Evolutionary conservation across 2,888 invertebrate genomes (phyloP), one percentile per base, ranked within the genome.

Genomic region (Zaprionus bogoriensis): DNA sequence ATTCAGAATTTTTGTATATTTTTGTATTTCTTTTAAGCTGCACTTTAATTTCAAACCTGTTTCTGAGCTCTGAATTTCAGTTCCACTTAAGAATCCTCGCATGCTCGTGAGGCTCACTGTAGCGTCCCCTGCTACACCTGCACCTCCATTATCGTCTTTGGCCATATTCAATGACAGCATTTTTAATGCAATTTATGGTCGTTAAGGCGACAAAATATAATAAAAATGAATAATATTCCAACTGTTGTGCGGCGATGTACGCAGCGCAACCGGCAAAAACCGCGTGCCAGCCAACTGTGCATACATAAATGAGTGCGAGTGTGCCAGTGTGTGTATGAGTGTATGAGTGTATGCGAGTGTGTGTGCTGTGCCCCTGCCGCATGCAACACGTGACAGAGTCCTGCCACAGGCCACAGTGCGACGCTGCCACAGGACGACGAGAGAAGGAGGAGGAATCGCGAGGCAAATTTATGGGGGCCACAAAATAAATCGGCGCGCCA

Each of bases 161-260:
- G 66, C 51, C 60, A 64, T 75, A 67, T 80, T 83, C 79, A 83
- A 83, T 80, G 84, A 83, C 74, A 77, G 71, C 78, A 76, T 81
- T 78, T 83, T 83, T 86, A 78, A 80, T 83, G 81, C 83, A 83
- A 83, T 83, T 83, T 83, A 86, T 80, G 84, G 83, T 81, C 83
- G 83, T 86, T 86, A 83, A 86, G 83, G 84, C 83, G 83, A 84
- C 84, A 83, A 82, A 82, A 78, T 85, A 86, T 81, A 83, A 86
- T 86, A 83, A 86, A 86, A 86, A 86, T 82, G 85, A 82, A 82
- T 85, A 75, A 82, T 82, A 83, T 74, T 75, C 75, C 78, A 81
- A 77, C 74, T 82, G 82, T 39, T 66, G 55, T 62, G 55, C 48
- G 58, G 51, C n/a, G n/a, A n/a, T n/a, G n/a, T n/a, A n/a, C n/a